Percentiles rank a stretch among this genome's conserved stretches.
Conservation (phyloP, 2,797 vertebrate genomes). For the Lithobates pipiens region DNA sequence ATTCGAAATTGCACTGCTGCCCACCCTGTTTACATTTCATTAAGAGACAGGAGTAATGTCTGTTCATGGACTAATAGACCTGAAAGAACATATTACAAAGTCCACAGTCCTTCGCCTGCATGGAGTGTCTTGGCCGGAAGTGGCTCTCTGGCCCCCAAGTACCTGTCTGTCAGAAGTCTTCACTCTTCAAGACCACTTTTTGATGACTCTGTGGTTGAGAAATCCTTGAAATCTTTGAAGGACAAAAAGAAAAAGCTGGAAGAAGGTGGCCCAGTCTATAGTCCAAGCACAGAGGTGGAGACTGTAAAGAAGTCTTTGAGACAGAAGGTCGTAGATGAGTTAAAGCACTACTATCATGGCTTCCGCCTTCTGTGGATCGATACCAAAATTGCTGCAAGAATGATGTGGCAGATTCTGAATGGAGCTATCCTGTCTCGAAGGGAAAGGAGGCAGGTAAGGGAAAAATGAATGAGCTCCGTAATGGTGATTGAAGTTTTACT, state of each 20-base stretch:
- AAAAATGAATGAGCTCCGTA: too few relatives aligned
- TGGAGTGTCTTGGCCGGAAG: constrained; percentile 57
- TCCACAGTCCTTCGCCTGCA: constrained; percentile 59
- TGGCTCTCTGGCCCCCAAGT: constrained; percentile 60
- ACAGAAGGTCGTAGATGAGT: constrained; percentile 86
- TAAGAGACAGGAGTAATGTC: constrained; percentile 61
- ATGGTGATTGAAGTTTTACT: too few relatives aligned
- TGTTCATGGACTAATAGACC: constrained; percentile 70
- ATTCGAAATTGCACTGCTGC: constrained; percentile 67
- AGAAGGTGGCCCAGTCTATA: constrained; percentile 95
- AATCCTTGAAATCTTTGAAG: constrained; percentile 91
- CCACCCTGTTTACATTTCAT: constrained; percentile 67
- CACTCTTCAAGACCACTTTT: constrained; percentile 80
- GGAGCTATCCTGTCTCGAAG: constrained; percentile 88
- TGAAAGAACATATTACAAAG: constrained; percentile 62
- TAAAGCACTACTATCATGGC: constrained; percentile 97
- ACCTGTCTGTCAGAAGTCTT: constrained; percentile 77
- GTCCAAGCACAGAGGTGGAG: constrained; percentile 78
- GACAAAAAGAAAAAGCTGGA: constrained; percentile 97
- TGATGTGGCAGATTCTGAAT: constrained; percentile 91
- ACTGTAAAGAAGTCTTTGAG: constrained; percentile 78
- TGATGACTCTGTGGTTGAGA: constrained; percentile 96
- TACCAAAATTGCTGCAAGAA: constrained; percentile 90
- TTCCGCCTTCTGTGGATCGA: constrained; percentile 95
- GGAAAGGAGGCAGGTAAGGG: constrained; percentile 93